Base-by-base conservation (phyloP, 2,113 vertebrate genomes). In the Chaetodon trifascialis region DNA sequence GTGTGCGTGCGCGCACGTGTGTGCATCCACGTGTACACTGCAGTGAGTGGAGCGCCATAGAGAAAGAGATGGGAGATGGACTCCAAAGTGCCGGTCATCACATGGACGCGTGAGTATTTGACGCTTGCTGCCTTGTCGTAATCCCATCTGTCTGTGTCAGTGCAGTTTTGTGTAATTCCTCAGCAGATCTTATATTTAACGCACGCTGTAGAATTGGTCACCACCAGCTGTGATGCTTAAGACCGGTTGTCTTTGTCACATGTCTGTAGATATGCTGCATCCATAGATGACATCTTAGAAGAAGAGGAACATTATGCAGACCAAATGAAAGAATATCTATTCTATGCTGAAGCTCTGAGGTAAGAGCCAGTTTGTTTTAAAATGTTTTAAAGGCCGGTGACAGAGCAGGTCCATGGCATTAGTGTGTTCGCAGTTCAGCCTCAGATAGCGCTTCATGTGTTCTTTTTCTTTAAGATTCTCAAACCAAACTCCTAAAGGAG, bases 21-120 rank as follows among this genome's bases (percentile, higher is more conserved):
- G n/a, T n/a, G n/a, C 30, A 30, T 30, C 30, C 30, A 30, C 3
- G 30, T 30, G 30, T 30, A 30, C n/a, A 7, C 64, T 82, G 83
- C 91, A 98, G 98, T 90, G 98, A 99, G 90, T 99, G 97, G 97
- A 98, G 97, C 69, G 97, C 97, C 79, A 97, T 98, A 83, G 98
- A 98, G 88, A 97, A 93, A 88, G 97, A 99, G 93, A 99, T 98
- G 97, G 98, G 97, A 23, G 97, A 98, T 69, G 98, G 98, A 36
- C 94, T 99, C 62, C 97, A 99, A 91, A 99, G 97, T 86, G 97
- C 97, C 16, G 97, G 98, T 25, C 97, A 98, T 91, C 98, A 99
- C 81, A 98, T 99, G 97, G 97, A 99, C 52, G 96, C 97, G 97
- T 99, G 93, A 96, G 97, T 97, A 84, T 80, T 17, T 30, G 0